Conservation (phyloP, 2,113 vertebrate genomes). For the Nansenia antarctica region DNA sequence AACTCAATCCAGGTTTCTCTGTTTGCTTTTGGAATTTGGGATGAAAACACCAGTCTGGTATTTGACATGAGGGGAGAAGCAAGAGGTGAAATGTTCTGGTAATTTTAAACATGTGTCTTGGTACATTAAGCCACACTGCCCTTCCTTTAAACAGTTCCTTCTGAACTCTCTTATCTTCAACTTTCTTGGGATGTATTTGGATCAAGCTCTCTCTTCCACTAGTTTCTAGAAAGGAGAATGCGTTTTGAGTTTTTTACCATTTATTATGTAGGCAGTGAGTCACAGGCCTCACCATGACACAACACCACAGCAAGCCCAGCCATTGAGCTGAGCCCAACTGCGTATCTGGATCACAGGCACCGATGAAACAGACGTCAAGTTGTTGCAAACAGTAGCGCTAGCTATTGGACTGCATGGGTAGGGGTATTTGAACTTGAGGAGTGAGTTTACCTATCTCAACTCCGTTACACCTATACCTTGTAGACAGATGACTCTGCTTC, state of each 20-base stretch:
- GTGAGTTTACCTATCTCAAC: conserved; percentile 6
- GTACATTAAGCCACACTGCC: neutral
- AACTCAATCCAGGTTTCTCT: neutral
- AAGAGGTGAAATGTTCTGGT: neutral
- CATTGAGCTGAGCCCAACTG: too few relatives aligned
- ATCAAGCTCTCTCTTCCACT: too few relatives aligned
- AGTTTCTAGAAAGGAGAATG: neutral
- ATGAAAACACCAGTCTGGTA: neutral
- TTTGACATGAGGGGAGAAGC: conserved; percentile 2
- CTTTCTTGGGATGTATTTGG: conserved; percentile 1
- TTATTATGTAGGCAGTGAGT: too few relatives aligned
- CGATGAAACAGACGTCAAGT: too few relatives aligned
- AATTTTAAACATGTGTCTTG: conserved; percentile 1
- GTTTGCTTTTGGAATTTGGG: neutral
- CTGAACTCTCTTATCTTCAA: neutral
- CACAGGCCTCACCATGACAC: too few relatives aligned
- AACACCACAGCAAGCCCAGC: too few relatives aligned
- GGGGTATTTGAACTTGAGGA: too few relatives aligned
- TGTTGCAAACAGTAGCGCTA: too few relatives aligned
- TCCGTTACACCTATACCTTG: neutral
- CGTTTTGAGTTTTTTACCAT: too few relatives aligned
- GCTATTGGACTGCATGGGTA: too few relatives aligned
- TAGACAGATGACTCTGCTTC: neutral
- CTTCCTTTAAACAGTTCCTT: conserved; percentile 1
- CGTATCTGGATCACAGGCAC: too few relatives aligned